These are phyloP conservation scores for Notarius lentiginosus DNA, from an alignment of 2,113 vertebrate genomes.

Conservation along the genomic window DNA sequence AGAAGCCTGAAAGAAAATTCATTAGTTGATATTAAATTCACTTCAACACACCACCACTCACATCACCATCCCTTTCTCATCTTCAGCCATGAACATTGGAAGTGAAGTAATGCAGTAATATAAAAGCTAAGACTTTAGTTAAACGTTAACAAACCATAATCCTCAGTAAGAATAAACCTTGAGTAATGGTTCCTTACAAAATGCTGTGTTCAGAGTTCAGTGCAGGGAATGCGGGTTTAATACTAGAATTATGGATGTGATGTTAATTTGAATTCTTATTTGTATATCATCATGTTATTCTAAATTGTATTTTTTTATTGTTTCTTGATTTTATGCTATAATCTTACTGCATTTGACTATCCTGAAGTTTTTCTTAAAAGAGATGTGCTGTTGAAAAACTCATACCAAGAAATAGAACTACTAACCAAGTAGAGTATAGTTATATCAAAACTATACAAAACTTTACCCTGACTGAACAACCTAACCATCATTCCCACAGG, in stretches of 20 bases:
- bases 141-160: background rate
- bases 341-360: background rate
- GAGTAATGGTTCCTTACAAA: background rate
- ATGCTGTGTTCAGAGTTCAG: background rate
- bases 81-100: background rate
- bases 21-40: conserved; percentile 1
- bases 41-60: background rate
- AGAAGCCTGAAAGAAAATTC: background rate
- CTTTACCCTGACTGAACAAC: too few species aligned
- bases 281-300: background rate
- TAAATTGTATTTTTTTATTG: background rate
- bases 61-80: background rate
- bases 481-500: too few species aligned
- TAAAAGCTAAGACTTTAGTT: background rate
- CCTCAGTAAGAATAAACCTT: background rate
- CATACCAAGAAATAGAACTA: background rate
- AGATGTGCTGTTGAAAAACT: background rate
- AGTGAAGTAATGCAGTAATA: background rate
- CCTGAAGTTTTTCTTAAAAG: too few species aligned
- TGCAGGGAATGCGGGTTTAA: background rate
- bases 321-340: background rate
- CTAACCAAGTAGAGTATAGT: background rate
- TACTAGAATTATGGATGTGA: background rate
- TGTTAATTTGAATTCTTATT: background rate
- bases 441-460: too few species aligned